Conservation (phyloP, 92 coral and sea anemone genomes). For the Siderastrea siderea region DNA sequence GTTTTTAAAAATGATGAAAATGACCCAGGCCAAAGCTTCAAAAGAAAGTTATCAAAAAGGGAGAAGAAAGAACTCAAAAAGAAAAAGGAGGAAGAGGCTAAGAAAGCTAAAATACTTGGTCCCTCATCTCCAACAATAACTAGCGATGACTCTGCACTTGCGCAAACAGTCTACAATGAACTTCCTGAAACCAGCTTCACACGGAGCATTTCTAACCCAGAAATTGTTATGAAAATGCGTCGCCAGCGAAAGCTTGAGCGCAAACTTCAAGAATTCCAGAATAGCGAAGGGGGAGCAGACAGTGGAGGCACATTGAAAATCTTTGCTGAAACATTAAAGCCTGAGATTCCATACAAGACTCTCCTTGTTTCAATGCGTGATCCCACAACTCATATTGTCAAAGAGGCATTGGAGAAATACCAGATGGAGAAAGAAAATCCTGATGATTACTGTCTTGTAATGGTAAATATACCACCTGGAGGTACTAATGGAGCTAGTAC, state of each 20-base stretch:
- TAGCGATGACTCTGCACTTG: slow-evolving; percentile 83
- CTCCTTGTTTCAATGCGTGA: slow-evolving; percentile 91
- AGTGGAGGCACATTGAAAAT: slow-evolving; percentile 96
- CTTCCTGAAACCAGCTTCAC: slow-evolving; percentile 95
- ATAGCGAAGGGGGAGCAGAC: slow-evolving; percentile 71
- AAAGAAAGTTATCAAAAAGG: slow-evolving; percentile 89
- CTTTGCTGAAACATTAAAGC: slow-evolving; percentile 96
- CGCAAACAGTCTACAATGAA: slow-evolving; percentile 87
- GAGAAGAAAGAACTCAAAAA: slow-evolving; percentile 92
- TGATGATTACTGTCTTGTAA: slow-evolving; percentile 95
- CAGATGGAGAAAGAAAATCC: slow-evolving; percentile 94
- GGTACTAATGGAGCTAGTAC: slow-evolving; percentile 80
- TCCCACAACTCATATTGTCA: slow-evolving; percentile 86
- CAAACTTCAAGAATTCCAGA: slow-evolving; percentile 85
- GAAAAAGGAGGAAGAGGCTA: slow-evolving; percentile 76
- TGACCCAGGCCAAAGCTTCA: slow-evolving; percentile 78
- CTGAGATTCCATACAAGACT: slow-evolving; percentile 97
- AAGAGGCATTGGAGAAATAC: slow-evolving; percentile 92
- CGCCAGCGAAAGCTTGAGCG: slow-evolving; percentile 91
- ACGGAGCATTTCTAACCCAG: slow-evolving; percentile 94
- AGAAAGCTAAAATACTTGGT: slow-evolving; percentile 57
- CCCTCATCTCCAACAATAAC: slow-evolving; percentile 54
- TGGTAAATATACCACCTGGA: slow-evolving; percentile 95
- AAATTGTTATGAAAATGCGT: slow-evolving; percentile 95
- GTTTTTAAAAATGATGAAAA: slow-evolving; percentile 73